These are phyloP conservation scores for Erebia ligea DNA, from an alignment of 2,888 invertebrate genomes.

Conservation along the genomic window DNA sequence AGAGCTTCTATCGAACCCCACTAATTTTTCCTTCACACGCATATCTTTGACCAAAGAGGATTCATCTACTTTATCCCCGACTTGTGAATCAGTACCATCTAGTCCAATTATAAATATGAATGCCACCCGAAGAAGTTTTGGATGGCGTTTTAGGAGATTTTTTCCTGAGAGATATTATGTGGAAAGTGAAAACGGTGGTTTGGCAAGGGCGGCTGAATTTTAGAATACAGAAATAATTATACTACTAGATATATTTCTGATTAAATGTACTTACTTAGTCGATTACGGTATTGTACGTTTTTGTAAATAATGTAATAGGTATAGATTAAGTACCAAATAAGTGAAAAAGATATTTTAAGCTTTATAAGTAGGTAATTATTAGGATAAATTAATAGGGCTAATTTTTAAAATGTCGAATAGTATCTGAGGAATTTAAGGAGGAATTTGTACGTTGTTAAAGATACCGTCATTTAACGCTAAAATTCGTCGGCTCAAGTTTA, in stretches of 20 bases:
- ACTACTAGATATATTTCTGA: background rate
- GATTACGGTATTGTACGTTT: background rate
- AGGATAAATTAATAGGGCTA: background rate
- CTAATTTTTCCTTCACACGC: conserved; percentile 52
- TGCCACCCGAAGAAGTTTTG: conserved; percentile 65
- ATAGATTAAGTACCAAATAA: too few relatives aligned
- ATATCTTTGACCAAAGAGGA: conserved; percentile 57
- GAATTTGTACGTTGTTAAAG: too few relatives aligned
- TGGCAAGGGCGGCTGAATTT: conserved; percentile 27
- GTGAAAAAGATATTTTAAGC: too few relatives aligned
- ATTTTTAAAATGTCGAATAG: too few relatives aligned
- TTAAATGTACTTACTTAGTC: background rate
- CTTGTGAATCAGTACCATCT: conserved; percentile 58
- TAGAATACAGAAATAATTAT: background rate
- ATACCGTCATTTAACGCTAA: too few relatives aligned
- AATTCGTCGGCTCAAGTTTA: too few relatives aligned
- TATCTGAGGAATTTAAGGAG: too few relatives aligned
- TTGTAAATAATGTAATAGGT: background rate
- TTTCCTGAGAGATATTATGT: conserved; percentile 52
- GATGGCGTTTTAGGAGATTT: conserved; percentile 68
- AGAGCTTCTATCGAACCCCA: conserved; percentile 54
- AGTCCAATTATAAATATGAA: conserved; percentile 58
- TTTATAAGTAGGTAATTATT: background rate
- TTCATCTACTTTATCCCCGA: conserved; percentile 50
- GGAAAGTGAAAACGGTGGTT: conserved; percentile 39